A percentile compares a stretch with the other conserved stretches of the same genome.
phyloP scores from a whole-genome alignment of 2,797 vertebrate genomes.

The Oceanodroma leucorhoa region DNA sequence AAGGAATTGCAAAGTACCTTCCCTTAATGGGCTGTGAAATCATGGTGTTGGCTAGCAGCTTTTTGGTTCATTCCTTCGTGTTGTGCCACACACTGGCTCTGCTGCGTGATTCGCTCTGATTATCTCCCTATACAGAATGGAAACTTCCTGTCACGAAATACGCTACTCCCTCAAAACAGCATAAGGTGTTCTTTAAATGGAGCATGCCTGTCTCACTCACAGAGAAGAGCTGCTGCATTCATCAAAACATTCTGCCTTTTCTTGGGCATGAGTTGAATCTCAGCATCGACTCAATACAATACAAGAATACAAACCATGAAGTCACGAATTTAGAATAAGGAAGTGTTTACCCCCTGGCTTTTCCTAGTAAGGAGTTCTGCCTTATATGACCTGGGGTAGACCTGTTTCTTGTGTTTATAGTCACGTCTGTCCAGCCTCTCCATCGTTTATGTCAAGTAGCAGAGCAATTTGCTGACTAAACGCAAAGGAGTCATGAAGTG shows the following conservation, averaged over 20 bases:
- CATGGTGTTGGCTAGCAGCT: not conserved
- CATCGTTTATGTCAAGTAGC: not conserved
- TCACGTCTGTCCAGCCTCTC: not conserved
- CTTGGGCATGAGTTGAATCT: not conserved
- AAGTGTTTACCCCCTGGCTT: not conserved
- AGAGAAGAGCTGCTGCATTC: not conserved
- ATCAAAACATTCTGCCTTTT: not conserved
- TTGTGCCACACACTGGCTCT: not conserved
- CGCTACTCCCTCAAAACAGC: rapidly evolving
- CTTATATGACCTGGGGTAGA: not conserved
- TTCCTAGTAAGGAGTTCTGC: not conserved
- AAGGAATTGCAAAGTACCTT: not conserved
- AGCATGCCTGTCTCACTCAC: not conserved
- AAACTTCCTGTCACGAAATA: not conserved
- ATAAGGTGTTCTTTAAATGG: not conserved
- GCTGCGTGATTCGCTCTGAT: not conserved
- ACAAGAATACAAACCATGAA: not conserved
- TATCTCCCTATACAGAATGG: not conserved
- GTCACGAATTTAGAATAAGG: not conserved
- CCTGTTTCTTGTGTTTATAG: not conserved
- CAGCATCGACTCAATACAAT: rapidly evolving
- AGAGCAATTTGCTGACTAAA: not conserved
- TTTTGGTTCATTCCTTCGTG: not conserved
- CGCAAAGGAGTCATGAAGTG: not conserved
- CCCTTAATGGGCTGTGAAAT: not conserved